A percentile compares a stretch with the other conserved stretches of the same genome.
Evolutionary conservation across 2,113 vertebrate species (phyloP).

Genomic region (Calyptomena viridis): DNA sequence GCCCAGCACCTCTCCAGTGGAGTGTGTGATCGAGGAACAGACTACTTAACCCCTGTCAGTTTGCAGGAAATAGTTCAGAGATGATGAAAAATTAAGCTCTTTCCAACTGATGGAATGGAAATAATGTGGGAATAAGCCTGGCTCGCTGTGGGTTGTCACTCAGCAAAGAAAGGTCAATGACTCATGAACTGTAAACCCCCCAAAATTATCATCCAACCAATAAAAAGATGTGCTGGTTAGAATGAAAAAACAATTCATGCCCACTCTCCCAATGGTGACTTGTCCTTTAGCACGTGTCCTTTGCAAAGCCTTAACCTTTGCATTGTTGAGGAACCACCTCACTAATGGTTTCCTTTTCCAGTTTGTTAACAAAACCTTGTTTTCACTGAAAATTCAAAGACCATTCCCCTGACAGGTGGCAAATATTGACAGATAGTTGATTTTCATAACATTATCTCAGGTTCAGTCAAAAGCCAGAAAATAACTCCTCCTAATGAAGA

Average conservation of each 20-base stretch:
- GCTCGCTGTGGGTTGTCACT: background rate
- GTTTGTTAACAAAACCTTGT: background rate
- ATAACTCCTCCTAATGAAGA: background rate
- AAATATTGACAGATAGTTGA: background rate
- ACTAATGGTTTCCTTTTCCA: background rate
- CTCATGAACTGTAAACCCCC: background rate
- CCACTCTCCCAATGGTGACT: background rate
- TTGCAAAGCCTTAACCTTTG: background rate
- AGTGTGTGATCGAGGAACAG: background rate
- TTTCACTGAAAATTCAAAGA: background rate
- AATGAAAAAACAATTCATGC: fast-evolving
- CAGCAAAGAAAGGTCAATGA: background rate
- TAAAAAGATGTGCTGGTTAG: background rate
- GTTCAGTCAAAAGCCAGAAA: background rate
- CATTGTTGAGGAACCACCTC: background rate
- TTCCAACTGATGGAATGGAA: background rate
- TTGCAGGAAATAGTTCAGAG: background rate
- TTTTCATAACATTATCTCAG: too few relatives aligned
- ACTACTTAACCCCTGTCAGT: background rate
- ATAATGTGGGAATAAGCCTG: background rate
- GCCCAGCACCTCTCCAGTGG: background rate
- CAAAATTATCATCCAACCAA: background rate
- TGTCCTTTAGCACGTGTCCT: background rate
- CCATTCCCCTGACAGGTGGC: background rate
- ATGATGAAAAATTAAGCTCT: background rate